These are phyloP conservation scores for Drosophila lacertosa DNA, from an alignment of 1,140 invertebrate genomes.

Conservation along the genomic window DNA sequence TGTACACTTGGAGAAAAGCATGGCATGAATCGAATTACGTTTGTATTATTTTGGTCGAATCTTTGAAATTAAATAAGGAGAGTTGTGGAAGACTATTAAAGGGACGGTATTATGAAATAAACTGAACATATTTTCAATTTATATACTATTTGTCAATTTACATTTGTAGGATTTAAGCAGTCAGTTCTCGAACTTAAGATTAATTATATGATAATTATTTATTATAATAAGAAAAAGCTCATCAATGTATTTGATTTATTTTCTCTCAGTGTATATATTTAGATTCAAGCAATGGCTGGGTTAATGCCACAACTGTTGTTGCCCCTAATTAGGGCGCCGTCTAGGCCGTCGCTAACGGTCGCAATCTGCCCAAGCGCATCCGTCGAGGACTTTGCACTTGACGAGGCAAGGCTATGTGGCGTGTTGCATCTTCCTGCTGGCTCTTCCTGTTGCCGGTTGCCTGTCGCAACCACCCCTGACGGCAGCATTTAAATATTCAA, in stretches of 20 bases:
- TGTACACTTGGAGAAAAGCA: not conserved
- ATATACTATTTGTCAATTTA: too few species aligned
- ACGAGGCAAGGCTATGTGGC: constrained; percentile 21
- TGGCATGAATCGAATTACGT: too few species aligned
- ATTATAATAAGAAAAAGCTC: too few species aligned
- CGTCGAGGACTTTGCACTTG: constrained; percentile 30
- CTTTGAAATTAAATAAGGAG: too few species aligned
- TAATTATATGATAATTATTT: too few species aligned
- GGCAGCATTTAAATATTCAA: constrained; percentile 75
- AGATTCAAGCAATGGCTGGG: constrained; percentile 23
- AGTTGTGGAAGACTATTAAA: too few species aligned
- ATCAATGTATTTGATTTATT: not conserved
- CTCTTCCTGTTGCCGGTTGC: constrained; percentile 35
- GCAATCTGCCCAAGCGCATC: constrained; percentile 60
- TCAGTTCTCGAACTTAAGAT: too few species aligned
- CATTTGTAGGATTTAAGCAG: too few species aligned
- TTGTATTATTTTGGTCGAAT: too few species aligned
- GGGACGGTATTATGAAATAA: too few species aligned
- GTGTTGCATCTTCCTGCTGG: constrained; percentile 13
- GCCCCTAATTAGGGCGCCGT: constrained; percentile 60
- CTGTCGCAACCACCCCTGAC: constrained; percentile 38
- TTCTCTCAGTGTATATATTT: not conserved
- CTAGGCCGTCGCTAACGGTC: constrained; percentile 41
- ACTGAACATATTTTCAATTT: too few species aligned
- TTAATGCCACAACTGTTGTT: constrained; percentile 7